Evolutionary conservation across 2,888 invertebrate species (phyloP).

Genomic region (Hipparchia semele): DNA sequence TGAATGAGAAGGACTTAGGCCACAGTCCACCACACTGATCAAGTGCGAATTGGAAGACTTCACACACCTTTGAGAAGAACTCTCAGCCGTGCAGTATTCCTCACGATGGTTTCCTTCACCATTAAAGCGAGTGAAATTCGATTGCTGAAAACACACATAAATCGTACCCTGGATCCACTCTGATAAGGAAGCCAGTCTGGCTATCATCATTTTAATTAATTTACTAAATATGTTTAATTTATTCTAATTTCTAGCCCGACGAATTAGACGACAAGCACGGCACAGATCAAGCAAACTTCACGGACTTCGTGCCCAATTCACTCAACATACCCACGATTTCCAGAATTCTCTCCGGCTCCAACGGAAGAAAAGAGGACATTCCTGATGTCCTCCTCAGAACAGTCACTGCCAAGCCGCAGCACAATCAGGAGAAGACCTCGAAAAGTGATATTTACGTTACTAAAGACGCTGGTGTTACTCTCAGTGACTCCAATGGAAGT

Average conservation of each 20-base stretch:
- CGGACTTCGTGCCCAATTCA: conserved; percentile 86
- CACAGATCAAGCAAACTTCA: conserved; percentile 79
- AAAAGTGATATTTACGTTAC: conserved; percentile 72
- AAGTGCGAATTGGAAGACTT: no score
- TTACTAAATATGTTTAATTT: not conserved
- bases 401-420: conserved; percentile 84
- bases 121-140: no score
- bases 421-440: conserved; percentile 71
- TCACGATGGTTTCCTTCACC: no score
- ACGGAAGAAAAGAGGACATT: conserved; percentile 91
- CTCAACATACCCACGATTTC: conserved; percentile 92
- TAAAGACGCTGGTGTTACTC: conserved; percentile 74
- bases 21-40: no score
- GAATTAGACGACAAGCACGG: conserved; percentile 74
- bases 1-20: no score
- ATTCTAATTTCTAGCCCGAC: conserved; percentile 64
- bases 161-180: no score
- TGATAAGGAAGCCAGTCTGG: no score
- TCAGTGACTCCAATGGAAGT: conserved; percentile 61
- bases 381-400: conserved; percentile 89
- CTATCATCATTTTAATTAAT: no score
- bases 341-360: conserved; percentile 92
- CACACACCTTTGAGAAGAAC: no score
- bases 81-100: no score
- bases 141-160: no score